These are phyloP conservation scores for Calephelis virginiensis DNA, from an alignment of 1,140 invertebrate species.

Conservation along the genomic window DNA sequence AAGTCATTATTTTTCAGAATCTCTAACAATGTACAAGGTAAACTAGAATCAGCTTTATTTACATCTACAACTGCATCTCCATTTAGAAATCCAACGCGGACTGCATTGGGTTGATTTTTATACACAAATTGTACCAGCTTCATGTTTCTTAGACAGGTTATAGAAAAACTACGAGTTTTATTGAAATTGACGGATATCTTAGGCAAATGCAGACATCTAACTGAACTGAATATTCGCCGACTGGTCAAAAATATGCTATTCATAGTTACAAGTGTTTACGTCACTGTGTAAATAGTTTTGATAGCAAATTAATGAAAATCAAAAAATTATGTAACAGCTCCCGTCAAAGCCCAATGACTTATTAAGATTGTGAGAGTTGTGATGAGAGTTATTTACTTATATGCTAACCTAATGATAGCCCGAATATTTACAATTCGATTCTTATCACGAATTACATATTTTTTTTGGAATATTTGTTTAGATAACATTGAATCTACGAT, in stretches of 20 bases:
- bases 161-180: constrained; percentile 46
- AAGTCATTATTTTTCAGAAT: constrained; percentile 53
- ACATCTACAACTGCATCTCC: constrained; percentile 61
- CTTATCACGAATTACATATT: no score
- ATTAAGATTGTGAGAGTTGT: no score
- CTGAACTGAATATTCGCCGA: constrained; percentile 36
- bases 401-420: no score
- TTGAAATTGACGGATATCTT: constrained; percentile 18
- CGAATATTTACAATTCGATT: no score
- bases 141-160: constrained; percentile 61
- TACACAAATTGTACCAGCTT: constrained; percentile 69
- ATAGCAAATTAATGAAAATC: not conserved
- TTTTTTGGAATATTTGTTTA: no score
- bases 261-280: constrained; percentile 34
- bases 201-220: constrained; percentile 34
- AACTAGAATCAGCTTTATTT: constrained; percentile 48
- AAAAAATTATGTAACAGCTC: constrained; percentile 1
- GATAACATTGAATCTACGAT: no score
- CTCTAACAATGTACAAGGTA: constrained; percentile 55
- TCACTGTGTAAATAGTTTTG: constrained; percentile 8
- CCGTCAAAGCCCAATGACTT: no score
- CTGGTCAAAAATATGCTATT: constrained; percentile 28
- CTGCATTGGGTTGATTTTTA: constrained; percentile 40
- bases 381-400: no score
- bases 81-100: constrained; percentile 61